Base-by-base conservation (phyloP, 2,888 invertebrate genomes). In the Drosophila planitibia region DNA sequence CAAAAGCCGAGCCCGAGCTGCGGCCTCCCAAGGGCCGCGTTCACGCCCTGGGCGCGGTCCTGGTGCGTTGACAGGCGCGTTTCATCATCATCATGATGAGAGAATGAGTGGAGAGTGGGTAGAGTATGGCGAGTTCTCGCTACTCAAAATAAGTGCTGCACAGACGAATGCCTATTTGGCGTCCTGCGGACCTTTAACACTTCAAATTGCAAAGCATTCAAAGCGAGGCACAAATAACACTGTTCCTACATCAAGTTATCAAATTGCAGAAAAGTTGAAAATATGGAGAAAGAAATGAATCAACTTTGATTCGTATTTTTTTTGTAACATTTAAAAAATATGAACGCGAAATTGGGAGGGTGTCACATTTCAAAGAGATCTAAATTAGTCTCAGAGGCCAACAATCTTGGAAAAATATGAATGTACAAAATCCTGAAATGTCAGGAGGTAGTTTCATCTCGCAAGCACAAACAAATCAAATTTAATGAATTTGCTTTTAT, bases 31-130 rank as follows among this genome's bases (percentile, higher is more conserved):
- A 39, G 52, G 53, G 51, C 30, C 52, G 33, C 33, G 49, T 49
- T 25, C 25, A 49, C 49, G 60, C 58, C 60, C 60, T 28, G 70
- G 74, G 74, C 51, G 76, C 63, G 74, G 74, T 49, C 28, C 28
- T 28, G 58, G 32, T 58, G 14, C 58, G 78, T 62, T 79, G 79
- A 79, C 79, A 79, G 70, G 70, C 70, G 51, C 66, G 60, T 66
- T 78, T 64, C 66, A 71, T 76, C 66, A 76, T 58, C 64, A 58
- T 32, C 32, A 67, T 78, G 63, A 62, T 71, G 77, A 32, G 30
- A 30, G 55, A 39, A 28, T 19, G 25, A 7, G 37, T 55, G 37
- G 37, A 5, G 54, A 16, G 35, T 39, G 55, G 0, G 39, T n/a
- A 3, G 57, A n/a, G 14, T 4, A 12, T 7, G 52, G 7, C 9